Evolutionary conservation across 1,140 invertebrate genomes (phyloP), one percentile per base, ranked within the genome.

Genomic region (Euschistus heros): DNA sequence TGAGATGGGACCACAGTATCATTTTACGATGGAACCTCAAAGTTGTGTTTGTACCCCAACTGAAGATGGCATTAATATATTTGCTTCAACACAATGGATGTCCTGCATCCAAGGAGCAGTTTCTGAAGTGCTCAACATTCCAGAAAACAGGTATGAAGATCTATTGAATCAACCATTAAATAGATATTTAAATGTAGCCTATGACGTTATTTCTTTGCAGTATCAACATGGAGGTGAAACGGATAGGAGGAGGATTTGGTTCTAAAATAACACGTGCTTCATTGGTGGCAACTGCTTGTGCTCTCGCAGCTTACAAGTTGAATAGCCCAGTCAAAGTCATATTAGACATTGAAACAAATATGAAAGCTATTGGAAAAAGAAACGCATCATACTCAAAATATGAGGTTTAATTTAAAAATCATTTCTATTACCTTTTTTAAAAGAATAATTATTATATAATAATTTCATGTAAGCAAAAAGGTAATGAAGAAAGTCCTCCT

Each of bases 181-280:
- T 26, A 22, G n/a, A 26, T n/a, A 26, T 60, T 27, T 60, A 4
- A 60, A 7, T 52, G 6, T 7, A 5, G 1, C 17, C 6, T 0
- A 62, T 20, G 17, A 37, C 26, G 6, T 57, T 55, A n/a, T 65
- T 66, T 50, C 62, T 66, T 70, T 74, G 15, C 67, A 86, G 85
- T 63, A 79, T 88, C 18, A 80, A 84, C 54, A 72, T 87, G 1
- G 76, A 78, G 69, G 81, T 86, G 0, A 78, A 81, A 62, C 77
- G 88, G 50, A 63, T 89, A 0, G 88, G 88, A 0, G 88, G 88
- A 30, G 85, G 76, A 4, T 91, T 87, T 63, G 88, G 86, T 10
- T 77, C 80, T 37, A 86, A 89, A 73, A 80, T 83, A 47, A 79
- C 80, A 3, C 77, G 85, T 4, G 74, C 77, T 15, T 73, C 74